These are phyloP conservation scores for Tenrec ecaudatus DNA, from an alignment of 2,113 vertebrate genomes.

Conservation along the genomic window DNA sequence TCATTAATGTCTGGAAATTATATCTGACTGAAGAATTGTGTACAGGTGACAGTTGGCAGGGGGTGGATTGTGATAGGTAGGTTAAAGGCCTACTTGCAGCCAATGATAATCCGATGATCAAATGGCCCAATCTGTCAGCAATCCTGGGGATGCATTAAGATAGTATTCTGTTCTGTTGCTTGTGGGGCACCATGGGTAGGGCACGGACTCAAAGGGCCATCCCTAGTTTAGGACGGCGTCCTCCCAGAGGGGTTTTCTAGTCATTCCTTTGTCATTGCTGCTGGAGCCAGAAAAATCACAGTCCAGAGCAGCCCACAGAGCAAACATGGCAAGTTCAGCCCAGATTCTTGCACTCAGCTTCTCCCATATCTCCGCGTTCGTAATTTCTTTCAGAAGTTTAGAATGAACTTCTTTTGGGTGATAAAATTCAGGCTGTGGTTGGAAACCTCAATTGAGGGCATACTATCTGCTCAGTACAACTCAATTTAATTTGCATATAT, in stretches of 20 bases:
- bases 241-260: background rate
- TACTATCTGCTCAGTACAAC: no score
- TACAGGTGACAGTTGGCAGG: no score
- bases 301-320: background rate
- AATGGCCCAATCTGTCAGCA: background rate
- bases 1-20: no score
- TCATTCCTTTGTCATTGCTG: background rate
- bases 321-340: no score
- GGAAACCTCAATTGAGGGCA: background rate
- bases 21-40: no score
- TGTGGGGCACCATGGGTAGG: background rate
- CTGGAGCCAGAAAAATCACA: background rate
- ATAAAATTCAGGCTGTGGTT: no score
- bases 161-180: background rate
- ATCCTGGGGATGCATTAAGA: background rate
- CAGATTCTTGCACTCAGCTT: background rate
- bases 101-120: background rate
- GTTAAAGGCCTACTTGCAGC: background rate
- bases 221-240: background rate
- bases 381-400: background rate
- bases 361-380: background rate
- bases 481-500: background rate
- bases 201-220: background rate
- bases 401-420: background rate
- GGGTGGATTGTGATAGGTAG: no score